Evolutionary conservation across 2,888 invertebrate genomes (phyloP), one percentile per base, ranked within the genome.

Genomic region (Pollenia griseotomentosa): DNA sequence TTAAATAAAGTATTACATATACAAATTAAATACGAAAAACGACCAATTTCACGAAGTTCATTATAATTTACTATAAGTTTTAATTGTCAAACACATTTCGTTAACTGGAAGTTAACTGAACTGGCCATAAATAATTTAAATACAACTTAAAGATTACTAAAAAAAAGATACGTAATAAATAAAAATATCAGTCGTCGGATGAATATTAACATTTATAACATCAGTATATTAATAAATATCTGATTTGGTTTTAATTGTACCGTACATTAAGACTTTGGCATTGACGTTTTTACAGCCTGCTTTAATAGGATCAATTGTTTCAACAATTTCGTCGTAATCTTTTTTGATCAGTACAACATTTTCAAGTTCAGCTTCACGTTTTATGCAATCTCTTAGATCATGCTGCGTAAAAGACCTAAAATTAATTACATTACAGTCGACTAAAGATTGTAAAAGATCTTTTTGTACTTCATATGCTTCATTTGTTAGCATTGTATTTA

Each of bases 211-310:
- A 59, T 12, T 23, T 12, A 12, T 53, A 7, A 42, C 53, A 70
- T 55, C 53, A 0, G 9, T 53, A 12, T 14, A 78, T 57, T 66
- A 57, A 57, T 68, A 10, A 40, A 59, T 51, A 68, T 57, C 16
- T 2, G 16, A 59, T 68, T 80, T 63, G 57, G 68, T 33, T 83
- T 80, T 77, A 16, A 42, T 23, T 10, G 71, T 75, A 2, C 90
- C 91, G 55, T 90, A 91, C 48, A 92, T 73, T 14, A 91, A 19
- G 0, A 93, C 90, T 83, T 93, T 93, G 14, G 92, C 89, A 71
- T 89, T 89, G 7, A 92, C 92, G 19, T 90, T 90, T 88, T 93
- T 93, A 88, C 93, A 93, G 0, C 93, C 93, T 0, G 92, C 91
- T 14, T 85, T 84, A 0, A 57, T 19, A 0, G 89, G 89, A 83